These are phyloP conservation scores for Heliconius erato DNA, from an alignment of 2,888 invertebrate species.

Conservation along the genomic window DNA sequence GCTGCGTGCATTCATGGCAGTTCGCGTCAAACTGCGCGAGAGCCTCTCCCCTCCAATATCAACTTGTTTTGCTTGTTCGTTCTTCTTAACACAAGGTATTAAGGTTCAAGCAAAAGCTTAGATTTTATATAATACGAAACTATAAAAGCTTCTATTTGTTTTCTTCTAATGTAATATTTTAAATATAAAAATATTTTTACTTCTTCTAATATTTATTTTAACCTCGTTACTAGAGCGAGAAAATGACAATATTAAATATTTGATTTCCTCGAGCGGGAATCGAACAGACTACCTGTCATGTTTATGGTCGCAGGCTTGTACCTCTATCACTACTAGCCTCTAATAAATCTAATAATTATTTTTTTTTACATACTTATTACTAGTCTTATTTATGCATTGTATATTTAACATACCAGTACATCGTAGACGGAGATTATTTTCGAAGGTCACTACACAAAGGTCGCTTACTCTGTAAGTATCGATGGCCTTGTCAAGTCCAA, in stretches of 20 bases:
- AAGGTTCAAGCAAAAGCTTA: conserved; percentile 34
- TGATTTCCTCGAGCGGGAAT: no score
- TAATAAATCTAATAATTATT: no score
- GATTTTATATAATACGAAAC: conserved; percentile 24
- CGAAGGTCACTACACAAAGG: conserved; percentile 11
- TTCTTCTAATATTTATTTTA: no score
- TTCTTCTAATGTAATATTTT: not conserved
- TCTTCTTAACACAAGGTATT: conserved; percentile 38
- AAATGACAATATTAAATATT: no score
- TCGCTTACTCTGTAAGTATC: conserved; percentile 13
- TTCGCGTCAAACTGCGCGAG: conserved; percentile 71
- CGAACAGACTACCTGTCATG: no score
- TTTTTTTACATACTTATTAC: no score
- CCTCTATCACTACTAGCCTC: no score
- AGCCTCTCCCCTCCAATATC: conserved; percentile 66
- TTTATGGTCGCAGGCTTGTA: no score
- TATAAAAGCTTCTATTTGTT: not conserved
- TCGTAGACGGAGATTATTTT: not conserved
- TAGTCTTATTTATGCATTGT: not conserved
- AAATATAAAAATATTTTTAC: no score
- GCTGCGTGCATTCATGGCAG: conserved; percentile 59
- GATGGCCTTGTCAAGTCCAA: conserved; percentile 3
- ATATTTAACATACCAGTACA: not conserved
- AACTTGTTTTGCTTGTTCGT: conserved; percentile 34
- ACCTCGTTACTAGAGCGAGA: no score